These are phyloP conservation scores for Naja naja DNA, from an alignment of 2,113 vertebrate genomes.

Conservation along the genomic window DNA sequence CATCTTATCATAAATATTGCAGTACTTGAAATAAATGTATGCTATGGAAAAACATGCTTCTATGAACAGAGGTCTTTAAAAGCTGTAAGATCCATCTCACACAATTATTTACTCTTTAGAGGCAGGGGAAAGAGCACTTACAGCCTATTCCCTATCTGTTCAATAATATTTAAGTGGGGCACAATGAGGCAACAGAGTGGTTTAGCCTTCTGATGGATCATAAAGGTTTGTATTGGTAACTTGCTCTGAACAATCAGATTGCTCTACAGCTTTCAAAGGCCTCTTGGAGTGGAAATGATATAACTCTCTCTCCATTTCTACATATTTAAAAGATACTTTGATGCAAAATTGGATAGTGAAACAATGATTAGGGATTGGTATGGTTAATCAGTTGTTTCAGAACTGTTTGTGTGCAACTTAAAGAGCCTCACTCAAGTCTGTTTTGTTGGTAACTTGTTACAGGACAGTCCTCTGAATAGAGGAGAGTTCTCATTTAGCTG, in stretches of 20 bases:
- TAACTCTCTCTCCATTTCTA: background rate
- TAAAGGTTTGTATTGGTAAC: background rate
- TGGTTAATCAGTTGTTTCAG: background rate
- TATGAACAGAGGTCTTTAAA: conserved; percentile 38
- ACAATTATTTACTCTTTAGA: conserved; percentile 31
- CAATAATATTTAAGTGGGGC: background rate
- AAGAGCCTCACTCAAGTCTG: background rate
- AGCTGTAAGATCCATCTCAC: conserved; percentile 17
- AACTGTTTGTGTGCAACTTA: background rate
- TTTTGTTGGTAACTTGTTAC: background rate
- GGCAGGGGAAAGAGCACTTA: conserved; percentile 25
- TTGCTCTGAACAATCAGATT: background rate
- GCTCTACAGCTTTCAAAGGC: background rate
- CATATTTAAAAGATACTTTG: background rate
- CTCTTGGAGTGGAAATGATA: background rate
- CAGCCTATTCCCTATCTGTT: background rate
- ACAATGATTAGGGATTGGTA: background rate
- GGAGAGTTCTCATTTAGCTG: background rate
- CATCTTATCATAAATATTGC: conserved; percentile 41
- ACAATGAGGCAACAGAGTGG: background rate
- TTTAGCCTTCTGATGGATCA: background rate
- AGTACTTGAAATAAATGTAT: conserved; percentile 40
- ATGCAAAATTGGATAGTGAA: background rate
- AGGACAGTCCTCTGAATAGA: background rate
- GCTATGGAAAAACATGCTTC: conserved; percentile 23